Percentiles rank a stretch among this genome's conserved stretches.
These are phyloP conservation scores for Dermochelys coriacea DNA, from an alignment of 2,797 vertebrate species.

Conservation along the genomic window DNA sequence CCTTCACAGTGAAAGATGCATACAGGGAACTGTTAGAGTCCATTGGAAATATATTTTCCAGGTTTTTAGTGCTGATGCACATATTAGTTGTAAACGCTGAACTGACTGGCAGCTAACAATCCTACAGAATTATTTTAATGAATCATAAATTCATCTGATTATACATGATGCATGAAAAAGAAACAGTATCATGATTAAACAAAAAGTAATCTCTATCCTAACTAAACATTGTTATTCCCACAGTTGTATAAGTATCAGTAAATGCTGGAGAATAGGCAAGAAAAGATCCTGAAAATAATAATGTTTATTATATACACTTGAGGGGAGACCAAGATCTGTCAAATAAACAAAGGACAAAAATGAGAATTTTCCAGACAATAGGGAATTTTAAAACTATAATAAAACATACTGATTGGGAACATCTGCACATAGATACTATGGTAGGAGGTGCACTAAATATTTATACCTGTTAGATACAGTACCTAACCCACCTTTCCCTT, in stretches of 20 bases:
- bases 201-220: background rate
- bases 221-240: background rate
- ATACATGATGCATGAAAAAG: background rate
- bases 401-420: background rate
- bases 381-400: background rate
- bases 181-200: background rate
- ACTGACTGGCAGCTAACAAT: background rate
- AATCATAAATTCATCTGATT: background rate
- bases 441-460: background rate
- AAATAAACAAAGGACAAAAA: background rate
- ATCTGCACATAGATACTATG: background rate
- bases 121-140: background rate
- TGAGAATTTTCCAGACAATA: background rate
- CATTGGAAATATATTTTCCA: background rate
- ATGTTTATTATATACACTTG: background rate
- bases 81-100: background rate
- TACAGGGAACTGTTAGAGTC: background rate
- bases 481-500: background rate
- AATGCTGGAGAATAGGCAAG: background rate
- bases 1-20: background rate
- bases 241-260: background rate
- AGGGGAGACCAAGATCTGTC: background rate
- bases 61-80: background rate
- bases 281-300: background rate
- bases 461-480: background rate